phyloP scores from a whole-genome alignment of 2,113 vertebrate species.

The Cryptotis parvus region DNA sequence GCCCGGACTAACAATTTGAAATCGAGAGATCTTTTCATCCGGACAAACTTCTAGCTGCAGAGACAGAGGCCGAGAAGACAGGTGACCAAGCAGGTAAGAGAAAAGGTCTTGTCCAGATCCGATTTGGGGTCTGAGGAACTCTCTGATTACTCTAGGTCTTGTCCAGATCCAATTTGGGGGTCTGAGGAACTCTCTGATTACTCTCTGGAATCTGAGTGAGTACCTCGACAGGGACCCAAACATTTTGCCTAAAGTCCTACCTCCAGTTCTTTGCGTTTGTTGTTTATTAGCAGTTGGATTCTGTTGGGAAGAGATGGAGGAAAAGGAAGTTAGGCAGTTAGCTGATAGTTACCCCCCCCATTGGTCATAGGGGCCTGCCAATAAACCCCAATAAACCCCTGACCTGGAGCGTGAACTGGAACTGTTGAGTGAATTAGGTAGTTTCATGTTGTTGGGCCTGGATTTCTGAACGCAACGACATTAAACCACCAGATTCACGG shows the following conservation, averaged over 20 bases:
- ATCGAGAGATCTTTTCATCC: constrained; percentile 9
- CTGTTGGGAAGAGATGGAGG: constrained; percentile 55
- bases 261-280: constrained; percentile 70
- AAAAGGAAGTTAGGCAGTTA: constrained; percentile 57
- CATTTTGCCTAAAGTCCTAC: neutral
- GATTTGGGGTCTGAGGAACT: neutral
- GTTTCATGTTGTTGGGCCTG: constrained; percentile 94
- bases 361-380: constrained; percentile 70
- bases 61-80: neutral
- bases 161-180: neutral
- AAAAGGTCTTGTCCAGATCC: neutral
- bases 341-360: neutral
- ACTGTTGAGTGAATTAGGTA: constrained; percentile 93
- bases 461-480: constrained; percentile 90
- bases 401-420: constrained; percentile 81
- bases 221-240: neutral
- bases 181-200: neutral
- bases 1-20: neutral
- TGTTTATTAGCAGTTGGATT: constrained; percentile 81
- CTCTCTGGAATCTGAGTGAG: neutral
- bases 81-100: neutral
- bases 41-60: neutral
- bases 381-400: constrained; percentile 68
- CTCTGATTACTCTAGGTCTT: neutral
- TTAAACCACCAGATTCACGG: constrained; percentile 92